phyloP scores from a whole-genome alignment of 2,113 vertebrate species.

The Notechis scutatus region DNA sequence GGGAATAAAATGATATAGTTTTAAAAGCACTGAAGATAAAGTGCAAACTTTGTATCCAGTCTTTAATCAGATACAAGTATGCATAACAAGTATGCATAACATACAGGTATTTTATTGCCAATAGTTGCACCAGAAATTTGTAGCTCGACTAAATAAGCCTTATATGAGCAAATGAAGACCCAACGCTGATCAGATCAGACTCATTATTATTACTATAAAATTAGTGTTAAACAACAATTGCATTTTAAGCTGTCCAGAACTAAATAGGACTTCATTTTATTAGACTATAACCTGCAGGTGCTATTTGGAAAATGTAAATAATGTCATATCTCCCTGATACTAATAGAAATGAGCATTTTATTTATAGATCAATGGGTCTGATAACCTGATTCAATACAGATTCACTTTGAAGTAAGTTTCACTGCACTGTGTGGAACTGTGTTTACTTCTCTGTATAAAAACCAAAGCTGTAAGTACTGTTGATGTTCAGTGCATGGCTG shows the following conservation, averaged over 20 bases:
- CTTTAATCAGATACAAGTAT: background rate
- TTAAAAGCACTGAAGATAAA: background rate
- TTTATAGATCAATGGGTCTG: background rate
- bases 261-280: background rate
- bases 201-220: background rate
- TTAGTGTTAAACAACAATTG: background rate
- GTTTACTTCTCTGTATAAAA: background rate
- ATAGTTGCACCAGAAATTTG: background rate
- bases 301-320: background rate
- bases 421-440: background rate
- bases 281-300: background rate
- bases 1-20: background rate
- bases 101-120: background rate
- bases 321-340: background rate
- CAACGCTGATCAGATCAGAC: background rate
- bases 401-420: background rate
- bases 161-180: background rate
- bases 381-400: background rate
- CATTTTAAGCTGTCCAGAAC: background rate
- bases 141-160: background rate
- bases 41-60: background rate
- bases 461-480: background rate
- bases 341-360: background rate
- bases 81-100: background rate
- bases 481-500: background rate